phyloP scores from a whole-genome alignment of 2,888 invertebrate species.

The Euphydryas editha region DNA sequence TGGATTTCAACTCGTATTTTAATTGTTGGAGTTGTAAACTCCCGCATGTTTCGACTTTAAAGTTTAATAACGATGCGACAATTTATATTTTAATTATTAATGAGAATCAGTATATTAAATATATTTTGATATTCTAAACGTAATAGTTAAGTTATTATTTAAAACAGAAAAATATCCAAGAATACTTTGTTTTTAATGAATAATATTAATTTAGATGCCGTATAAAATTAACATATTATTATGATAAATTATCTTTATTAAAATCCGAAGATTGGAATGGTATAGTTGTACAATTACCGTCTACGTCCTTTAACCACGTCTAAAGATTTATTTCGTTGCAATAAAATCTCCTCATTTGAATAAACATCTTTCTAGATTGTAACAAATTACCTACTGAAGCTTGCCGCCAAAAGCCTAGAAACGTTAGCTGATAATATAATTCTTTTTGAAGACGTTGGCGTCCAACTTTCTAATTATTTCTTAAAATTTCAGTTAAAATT shows the following conservation, averaged over 20 bases:
- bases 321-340: conserved; percentile 78
- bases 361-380: conserved; percentile 76
- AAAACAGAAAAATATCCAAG: background rate
- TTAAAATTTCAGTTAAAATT: background rate
- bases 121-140: conserved; percentile 27
- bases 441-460: conserved; percentile 56
- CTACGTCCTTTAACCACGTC: conserved; percentile 70
- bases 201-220: background rate
- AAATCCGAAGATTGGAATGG: conserved; percentile 29
- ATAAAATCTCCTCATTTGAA: conserved; percentile 81
- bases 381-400: conserved; percentile 76
- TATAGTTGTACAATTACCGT: conserved; percentile 67
- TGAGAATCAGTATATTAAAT: conserved; percentile 22
- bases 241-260: too few species aligned
- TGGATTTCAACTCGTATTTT: conserved; percentile 62
- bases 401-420: conserved; percentile 71
- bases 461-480: conserved; percentile 50
- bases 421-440: conserved; percentile 71
- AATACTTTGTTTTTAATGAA: background rate
- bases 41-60: conserved; percentile 36
- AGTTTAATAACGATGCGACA: conserved; percentile 34
- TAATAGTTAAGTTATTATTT: conserved; percentile 20
- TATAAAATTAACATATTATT: too few species aligned
- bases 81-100: conserved; percentile 34
- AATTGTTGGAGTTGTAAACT: conserved; percentile 50